Conservation (phyloP, 1,140 invertebrate genomes). For the Drosophila equinoxialis region DNA sequence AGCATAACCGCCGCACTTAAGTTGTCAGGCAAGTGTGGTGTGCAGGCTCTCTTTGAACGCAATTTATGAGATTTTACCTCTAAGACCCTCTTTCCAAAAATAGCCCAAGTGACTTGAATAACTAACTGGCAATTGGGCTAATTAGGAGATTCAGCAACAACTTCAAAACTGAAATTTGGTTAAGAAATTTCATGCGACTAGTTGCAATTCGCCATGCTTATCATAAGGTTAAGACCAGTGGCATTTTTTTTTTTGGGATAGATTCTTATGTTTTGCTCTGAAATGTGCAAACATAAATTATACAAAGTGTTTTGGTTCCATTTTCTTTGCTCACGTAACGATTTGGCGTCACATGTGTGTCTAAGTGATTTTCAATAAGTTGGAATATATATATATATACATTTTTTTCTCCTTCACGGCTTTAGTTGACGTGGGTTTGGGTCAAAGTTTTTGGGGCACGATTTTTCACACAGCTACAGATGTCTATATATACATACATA, state of each 20-base stretch:
- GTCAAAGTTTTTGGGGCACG: conserved; percentile 79
- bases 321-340: conserved; percentile 57
- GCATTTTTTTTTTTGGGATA: not conserved
- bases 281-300: conserved; percentile 22
- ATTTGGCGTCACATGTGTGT: conserved; percentile 74
- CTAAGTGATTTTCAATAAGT: conserved; percentile 81
- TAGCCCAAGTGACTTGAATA: not conserved
- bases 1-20: conserved; percentile 61
- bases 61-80: conserved; percentile 48
- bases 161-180: not conserved
- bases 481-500: conserved; percentile 59
- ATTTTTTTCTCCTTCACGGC: conserved; percentile 19
- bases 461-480: conserved; percentile 78
- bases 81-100: not conserved
- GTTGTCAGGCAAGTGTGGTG: conserved; percentile 55
- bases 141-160: not conserved
- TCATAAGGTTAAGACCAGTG: conserved; percentile 6
- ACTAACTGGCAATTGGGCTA: conserved; percentile 7
- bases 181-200: conserved; percentile 9
- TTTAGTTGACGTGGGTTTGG: conserved; percentile 39
- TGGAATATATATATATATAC: conserved; percentile 11
- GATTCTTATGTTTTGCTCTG: not conserved
- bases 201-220: conserved; percentile 9
- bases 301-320: conserved; percentile 20
- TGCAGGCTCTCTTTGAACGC: conserved; percentile 11